Conservation (phyloP, 2,113 vertebrate genomes). For the Montifringilla adamsi region DNA sequence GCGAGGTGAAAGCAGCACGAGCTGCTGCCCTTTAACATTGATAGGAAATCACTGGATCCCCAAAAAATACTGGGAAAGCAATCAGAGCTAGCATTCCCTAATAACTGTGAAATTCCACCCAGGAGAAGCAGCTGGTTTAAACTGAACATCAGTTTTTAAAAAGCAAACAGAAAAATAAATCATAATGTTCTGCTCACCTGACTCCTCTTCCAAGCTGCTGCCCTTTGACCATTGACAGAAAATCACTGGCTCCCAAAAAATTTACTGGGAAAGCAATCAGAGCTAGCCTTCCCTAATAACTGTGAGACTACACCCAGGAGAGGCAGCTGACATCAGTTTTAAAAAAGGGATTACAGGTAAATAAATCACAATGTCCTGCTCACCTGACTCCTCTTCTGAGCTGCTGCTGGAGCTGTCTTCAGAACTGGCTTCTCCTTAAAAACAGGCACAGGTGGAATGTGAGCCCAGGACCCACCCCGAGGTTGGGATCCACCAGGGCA, state of each 20-base stretch:
- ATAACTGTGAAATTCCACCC: no score
- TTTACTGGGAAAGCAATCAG: not conserved
- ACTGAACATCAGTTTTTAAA: not conserved
- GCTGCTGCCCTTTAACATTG: not conserved
- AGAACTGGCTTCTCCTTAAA: slow-evolving; percentile 21
- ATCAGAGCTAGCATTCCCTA: not conserved
- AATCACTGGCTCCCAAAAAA: not conserved
- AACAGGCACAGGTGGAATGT: not conserved
- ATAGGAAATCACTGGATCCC: not conserved
- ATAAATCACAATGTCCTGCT: rapidly evolving
- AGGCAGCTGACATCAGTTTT: not conserved
- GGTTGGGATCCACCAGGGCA: not conserved
- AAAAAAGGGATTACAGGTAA: not conserved
- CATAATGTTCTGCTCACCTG: not conserved
- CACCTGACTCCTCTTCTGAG: slow-evolving; percentile 30
- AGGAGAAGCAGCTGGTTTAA: not conserved
- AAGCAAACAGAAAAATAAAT: not conserved
- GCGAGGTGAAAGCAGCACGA: not conserved
- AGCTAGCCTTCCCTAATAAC: not conserved
- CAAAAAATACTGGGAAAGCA: not conserved
- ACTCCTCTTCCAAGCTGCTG: not conserved
- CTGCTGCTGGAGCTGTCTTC: slow-evolving; percentile 4
- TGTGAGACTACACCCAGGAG: not conserved
- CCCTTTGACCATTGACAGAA: not conserved
- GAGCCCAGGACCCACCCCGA: not conserved